Conservation (phyloP, 2,888 invertebrate species). For the Copidosoma aretas region DNA sequence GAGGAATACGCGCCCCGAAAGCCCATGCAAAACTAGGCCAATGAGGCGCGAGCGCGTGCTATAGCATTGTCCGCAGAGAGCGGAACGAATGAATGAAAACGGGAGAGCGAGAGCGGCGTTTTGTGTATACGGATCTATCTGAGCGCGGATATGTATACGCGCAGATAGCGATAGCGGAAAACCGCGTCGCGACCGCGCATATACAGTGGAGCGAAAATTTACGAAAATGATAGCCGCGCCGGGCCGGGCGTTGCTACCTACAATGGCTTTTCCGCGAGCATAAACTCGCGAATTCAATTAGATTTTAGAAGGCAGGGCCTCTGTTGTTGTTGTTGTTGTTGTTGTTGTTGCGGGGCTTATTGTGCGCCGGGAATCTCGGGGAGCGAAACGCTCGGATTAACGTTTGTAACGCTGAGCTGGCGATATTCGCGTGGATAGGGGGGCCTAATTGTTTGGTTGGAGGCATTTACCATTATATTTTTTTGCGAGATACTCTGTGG, state of each 20-base stretch:
- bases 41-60: slow-evolving; percentile 20
- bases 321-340: no score
- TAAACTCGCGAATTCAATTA: slow-evolving; percentile 33
- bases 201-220: slow-evolving; percentile 28
- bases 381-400: no score
- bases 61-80: no score
- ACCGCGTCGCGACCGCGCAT: not conserved
- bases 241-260: slow-evolving; percentile 14
- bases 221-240: slow-evolving; percentile 25
- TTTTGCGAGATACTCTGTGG: no score
- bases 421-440: no score
- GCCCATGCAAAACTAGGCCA: slow-evolving; percentile 26
- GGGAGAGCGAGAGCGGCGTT: not conserved
- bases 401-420: no score
- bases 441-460: no score
- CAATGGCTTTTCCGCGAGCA: slow-evolving; percentile 14
- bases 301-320: no score
- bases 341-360: no score
- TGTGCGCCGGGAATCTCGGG: no score
- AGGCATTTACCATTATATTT: no score
- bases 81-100: slow-evolving; percentile 21
- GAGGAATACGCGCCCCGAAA: not conserved
- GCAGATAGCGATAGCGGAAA: slow-evolving; percentile 25
- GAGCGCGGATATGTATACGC: not conserved
- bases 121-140: no score